These are phyloP conservation scores for Colostygia pectinataria DNA, from an alignment of 2,888 invertebrate species.

Conservation along the genomic window DNA sequence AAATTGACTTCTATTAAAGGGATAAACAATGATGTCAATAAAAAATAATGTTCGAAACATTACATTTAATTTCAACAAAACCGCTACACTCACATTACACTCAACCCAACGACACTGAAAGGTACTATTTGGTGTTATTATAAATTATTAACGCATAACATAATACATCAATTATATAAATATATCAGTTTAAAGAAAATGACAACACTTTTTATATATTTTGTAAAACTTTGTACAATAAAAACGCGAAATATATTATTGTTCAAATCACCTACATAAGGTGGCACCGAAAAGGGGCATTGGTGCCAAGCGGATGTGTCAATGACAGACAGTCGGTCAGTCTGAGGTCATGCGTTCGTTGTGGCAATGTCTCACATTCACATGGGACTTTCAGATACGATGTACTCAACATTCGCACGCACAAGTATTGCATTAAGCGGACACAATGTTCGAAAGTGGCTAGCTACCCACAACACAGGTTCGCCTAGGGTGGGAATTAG, in stretches of 20 bases:
- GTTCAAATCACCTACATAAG: constrained; percentile 63
- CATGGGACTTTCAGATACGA: too few relatives aligned
- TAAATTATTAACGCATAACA: constrained; percentile 68
- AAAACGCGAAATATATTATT: constrained; percentile 61
- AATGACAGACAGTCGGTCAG: too few relatives aligned
- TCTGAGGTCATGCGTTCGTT: too few relatives aligned
- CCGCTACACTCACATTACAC: constrained; percentile 69
- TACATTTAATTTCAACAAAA: constrained; percentile 81
- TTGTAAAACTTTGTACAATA: constrained; percentile 41
- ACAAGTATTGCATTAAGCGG: too few relatives aligned
- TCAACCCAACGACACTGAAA: constrained; percentile 67
- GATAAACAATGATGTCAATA: not conserved
- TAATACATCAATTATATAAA: constrained; percentile 56
- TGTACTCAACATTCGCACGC: too few relatives aligned
- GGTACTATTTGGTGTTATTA: constrained; percentile 79
- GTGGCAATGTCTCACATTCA: too few relatives aligned
- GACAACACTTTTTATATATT: constrained; percentile 41
- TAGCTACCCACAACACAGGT: too few relatives aligned
- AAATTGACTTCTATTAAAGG: not conserved
- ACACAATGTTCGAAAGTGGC: too few relatives aligned
- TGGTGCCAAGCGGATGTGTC: too few relatives aligned
- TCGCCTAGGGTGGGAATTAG: too few relatives aligned
- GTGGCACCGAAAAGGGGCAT: too few relatives aligned
- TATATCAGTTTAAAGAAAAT: constrained; percentile 33
- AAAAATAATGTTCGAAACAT: constrained; percentile 60